phyloP scores from a whole-genome alignment of 2,113 vertebrate species.

The Tetrax tetrax region DNA sequence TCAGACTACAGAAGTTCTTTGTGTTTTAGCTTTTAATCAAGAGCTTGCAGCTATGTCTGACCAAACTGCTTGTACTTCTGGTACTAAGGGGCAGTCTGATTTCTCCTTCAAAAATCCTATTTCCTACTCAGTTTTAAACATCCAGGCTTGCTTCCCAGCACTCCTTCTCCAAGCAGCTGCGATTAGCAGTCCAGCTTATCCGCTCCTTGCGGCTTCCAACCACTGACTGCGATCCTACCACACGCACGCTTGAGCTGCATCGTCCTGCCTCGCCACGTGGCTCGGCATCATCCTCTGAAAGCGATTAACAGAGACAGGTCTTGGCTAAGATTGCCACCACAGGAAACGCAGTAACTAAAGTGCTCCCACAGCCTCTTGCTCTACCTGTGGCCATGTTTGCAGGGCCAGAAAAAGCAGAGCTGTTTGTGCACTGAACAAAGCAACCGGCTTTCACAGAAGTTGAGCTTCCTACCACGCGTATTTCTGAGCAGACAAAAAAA shows the following conservation, averaged over 20 bases:
- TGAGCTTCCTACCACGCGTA: neutral
- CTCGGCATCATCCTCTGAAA: neutral
- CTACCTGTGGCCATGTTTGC: neutral
- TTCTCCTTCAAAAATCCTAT: neutral
- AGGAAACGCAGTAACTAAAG: neutral
- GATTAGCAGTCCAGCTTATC: neutral
- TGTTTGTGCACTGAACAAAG: neutral
- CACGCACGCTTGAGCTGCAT: neutral
- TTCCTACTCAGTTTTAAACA: neutral
- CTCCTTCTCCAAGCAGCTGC: neutral
- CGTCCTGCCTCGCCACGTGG: neutral
- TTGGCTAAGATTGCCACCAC: neutral
- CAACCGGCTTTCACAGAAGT: neutral
- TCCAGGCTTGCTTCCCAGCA: neutral
- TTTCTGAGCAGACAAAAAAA: neutral
- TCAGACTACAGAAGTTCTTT: constrained; percentile 15
- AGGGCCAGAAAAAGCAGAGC: neutral
- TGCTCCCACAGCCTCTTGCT: neutral
- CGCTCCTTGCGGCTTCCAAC: neutral
- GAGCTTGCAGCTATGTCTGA: constrained; percentile 39
- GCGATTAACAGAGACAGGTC: neutral
- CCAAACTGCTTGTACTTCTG: neutral
- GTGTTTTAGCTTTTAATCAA: constrained; percentile 25
- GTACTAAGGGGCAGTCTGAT: neutral
- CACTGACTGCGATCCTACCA: neutral